Evolutionary conservation across 2,888 invertebrate species (phyloP).

Genomic region (Alitta virens): DNA sequence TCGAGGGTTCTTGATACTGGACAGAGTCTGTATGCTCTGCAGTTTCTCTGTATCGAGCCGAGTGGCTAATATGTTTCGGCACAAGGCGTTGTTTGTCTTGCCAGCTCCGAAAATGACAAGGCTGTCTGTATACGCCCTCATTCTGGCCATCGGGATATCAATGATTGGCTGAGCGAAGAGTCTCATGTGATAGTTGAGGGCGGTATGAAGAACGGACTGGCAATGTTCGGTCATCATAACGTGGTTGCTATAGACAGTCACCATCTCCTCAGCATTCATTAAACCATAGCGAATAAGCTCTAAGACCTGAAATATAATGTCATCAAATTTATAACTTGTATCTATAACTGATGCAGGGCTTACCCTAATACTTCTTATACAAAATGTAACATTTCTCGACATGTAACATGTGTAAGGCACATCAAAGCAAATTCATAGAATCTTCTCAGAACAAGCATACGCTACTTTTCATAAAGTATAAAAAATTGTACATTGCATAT

Average conservation of each 20-base stretch:
- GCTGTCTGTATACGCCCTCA: constrained; percentile 30
- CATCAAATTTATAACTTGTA: too few relatives aligned
- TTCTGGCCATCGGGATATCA: constrained; percentile 22
- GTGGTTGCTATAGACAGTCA: constrained; percentile 28
- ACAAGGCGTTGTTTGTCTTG: constrained; percentile 32
- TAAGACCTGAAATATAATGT: constrained; percentile 15
- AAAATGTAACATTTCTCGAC: too few relatives aligned
- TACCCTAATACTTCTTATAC: too few relatives aligned
- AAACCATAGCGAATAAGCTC: constrained; percentile 24
- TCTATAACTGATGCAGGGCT: too few relatives aligned
- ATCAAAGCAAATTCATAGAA: too few relatives aligned
- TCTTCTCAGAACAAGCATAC: too few relatives aligned
- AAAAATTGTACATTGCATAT: too few relatives aligned
- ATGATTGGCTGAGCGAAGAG: constrained; percentile 31
- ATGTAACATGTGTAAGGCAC: too few relatives aligned
- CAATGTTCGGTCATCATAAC: constrained; percentile 29
- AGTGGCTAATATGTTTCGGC: constrained; percentile 28
- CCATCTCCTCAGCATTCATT: constrained; percentile 32
- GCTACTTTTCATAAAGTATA: too few relatives aligned
- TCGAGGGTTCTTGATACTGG: constrained; percentile 24
- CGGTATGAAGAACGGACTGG: constrained; percentile 29
- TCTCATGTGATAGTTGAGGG: constrained; percentile 33
- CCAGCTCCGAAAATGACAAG: constrained; percentile 32
- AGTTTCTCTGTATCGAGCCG: constrained; percentile 17
- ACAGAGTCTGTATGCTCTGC: constrained; percentile 17